Evolutionary conservation across 2,888 invertebrate species (phyloP).

Genomic region (Lissocephala sabroskyi): DNA sequence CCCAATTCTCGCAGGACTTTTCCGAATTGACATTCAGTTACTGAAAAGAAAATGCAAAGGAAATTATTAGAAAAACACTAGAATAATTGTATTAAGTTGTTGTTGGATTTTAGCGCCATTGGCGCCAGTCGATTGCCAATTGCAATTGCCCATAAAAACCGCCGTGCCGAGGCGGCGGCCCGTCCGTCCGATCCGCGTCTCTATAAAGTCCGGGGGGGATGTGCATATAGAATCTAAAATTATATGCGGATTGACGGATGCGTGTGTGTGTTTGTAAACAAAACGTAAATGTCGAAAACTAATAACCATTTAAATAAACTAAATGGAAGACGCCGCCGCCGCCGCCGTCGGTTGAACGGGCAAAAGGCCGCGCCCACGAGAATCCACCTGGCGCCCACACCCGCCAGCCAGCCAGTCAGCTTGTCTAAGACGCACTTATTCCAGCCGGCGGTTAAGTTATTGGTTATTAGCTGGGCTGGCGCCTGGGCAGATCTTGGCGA

Average conservation of each 20-base stretch:
- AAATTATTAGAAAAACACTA: constrained; percentile 6
- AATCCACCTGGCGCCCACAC: neutral
- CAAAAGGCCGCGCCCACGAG: constrained; percentile 18
- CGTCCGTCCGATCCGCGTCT: too few relatives aligned
- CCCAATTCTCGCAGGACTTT: constrained; percentile 90
- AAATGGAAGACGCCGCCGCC: too few relatives aligned
- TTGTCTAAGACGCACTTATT: too few relatives aligned
- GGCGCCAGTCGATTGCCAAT: constrained; percentile 47
- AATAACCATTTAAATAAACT: constrained; percentile 15
- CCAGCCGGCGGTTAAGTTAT: neutral
- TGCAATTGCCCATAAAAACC: constrained; percentile 49
- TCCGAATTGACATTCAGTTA: constrained; percentile 94
- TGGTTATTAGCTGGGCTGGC: neutral
- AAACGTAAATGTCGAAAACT: constrained; percentile 9
- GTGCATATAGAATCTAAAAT: too few relatives aligned
- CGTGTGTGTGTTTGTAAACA: neutral
- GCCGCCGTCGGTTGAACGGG: too few relatives aligned
- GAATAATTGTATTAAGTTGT: constrained; percentile 3
- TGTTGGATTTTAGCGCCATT: constrained; percentile 10
- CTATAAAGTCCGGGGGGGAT: too few relatives aligned
- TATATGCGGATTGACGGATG: too few relatives aligned
- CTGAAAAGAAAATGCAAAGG: constrained; percentile 58
- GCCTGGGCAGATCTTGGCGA: neutral
- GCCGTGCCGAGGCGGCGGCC: too few relatives aligned
- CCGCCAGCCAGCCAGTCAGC: neutral